Base-by-base conservation (phyloP, 1,140 invertebrate species). In the Colletes latitarsis region DNA sequence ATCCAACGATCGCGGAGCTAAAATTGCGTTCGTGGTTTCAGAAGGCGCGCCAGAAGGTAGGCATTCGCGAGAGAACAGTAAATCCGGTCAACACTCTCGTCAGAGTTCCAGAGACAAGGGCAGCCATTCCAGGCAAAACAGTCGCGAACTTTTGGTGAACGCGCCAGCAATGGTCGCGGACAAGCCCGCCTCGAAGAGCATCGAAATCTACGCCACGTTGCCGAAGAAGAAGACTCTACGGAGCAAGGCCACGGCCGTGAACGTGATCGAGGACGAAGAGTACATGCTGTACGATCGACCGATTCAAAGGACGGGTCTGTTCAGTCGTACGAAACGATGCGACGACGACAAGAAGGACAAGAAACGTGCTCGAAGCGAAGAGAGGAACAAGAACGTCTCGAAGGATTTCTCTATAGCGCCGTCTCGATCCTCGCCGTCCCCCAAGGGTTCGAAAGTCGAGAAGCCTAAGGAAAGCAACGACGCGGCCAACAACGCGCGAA, bases 131-230 rank as follows among this genome's bases (percentile, higher is more conserved):
- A 91, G 95, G 30, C 95, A 96, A 83, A 96, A 95, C 81, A 96
- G 95, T 82, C 93, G 94, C 63, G 95, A 96, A 89, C 89, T 96
- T 10, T 90, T 95, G 30, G 90, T 93, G 5, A 93, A 92, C 46
- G 83, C 91, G 12, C 84, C 93, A 64, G 81, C 90, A 57, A 77
- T 90, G 64, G 84, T 93, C 15, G 90, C 93, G 4, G 95, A 95
- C 82, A 95, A 95, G 88, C 92, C 94, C 2, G 90, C 92, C 4
- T 93, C 94, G 2, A 96, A 96, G 89, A 97, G 94, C 88, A 98
- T 98, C 69, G 97, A 98, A 92, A 97, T 98, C 81, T 98, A 98
- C 89, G 98, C 97, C 0, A 98, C 98, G 4, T 90, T 98, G 15
- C 98, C 98, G 3, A 98, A 98, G 92, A 98, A 97, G 91, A 97